Evolutionary conservation across 35 echinoderm and acorn worm species (phyloP).

Genomic region (Chiridota heheva): DNA sequence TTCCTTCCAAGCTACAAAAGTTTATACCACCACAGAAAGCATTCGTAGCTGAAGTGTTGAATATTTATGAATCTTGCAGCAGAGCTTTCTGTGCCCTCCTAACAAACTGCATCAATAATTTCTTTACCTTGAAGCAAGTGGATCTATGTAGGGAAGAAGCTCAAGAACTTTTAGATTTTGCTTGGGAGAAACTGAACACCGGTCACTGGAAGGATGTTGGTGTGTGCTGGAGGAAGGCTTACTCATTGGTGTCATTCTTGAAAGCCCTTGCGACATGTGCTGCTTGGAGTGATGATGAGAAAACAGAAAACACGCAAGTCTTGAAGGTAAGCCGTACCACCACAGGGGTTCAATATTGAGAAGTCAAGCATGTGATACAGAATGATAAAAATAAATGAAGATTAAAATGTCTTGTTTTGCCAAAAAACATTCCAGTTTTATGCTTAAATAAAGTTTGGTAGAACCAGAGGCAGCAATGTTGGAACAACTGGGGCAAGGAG

Average conservation of each 20-base stretch:
- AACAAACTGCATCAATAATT: neutral
- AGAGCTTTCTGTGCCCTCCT: no score
- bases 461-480: no score
- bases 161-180: slow-evolving; percentile 66
- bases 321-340: neutral
- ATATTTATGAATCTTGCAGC: no score
- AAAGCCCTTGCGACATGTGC: slow-evolving; percentile 49
- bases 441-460: no score
- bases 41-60: no score
- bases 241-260: slow-evolving; percentile 61
- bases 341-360: neutral
- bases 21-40: no score
- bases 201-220: slow-evolving; percentile 93
- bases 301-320: neutral
- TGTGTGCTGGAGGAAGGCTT: slow-evolving; percentile 77
- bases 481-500: no score
- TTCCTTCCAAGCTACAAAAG: no score
- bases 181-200: slow-evolving; percentile 91
- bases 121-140: neutral
- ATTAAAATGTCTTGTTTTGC: no score
- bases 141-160: slow-evolving; percentile 26
- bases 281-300: neutral
- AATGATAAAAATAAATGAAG: neutral
- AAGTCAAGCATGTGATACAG: neutral
- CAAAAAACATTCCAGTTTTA: no score